A percentile compares a stretch with the other conserved stretches of the same genome.
These are phyloP conservation scores for Rhingia rostrata DNA, from an alignment of 2,888 invertebrate genomes.

Conservation along the genomic window DNA sequence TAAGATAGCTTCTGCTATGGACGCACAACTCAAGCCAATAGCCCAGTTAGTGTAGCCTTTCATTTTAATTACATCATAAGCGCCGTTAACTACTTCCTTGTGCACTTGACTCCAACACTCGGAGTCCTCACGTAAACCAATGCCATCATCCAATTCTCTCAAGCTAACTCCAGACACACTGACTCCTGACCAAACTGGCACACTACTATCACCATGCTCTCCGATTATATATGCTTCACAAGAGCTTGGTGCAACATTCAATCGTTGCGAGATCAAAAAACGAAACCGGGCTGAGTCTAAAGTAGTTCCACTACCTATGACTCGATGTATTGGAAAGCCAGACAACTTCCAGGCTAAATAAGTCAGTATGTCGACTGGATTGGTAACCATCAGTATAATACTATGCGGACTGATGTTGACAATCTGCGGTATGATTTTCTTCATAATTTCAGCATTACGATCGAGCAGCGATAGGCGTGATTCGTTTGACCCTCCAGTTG, in stretches of 20 bases:
- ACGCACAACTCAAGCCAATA: slow-evolving; percentile 89
- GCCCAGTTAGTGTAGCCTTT: slow-evolving; percentile 96
- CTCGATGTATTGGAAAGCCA: slow-evolving; percentile 90
- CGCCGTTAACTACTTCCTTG: slow-evolving; percentile 89
- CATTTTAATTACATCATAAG: slow-evolving; percentile 89
- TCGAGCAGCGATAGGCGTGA: slow-evolving; percentile 90
- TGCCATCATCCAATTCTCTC: slow-evolving; percentile 87
- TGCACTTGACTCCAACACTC: slow-evolving; percentile 90
- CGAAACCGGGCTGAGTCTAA: slow-evolving; percentile 94
- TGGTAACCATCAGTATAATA: slow-evolving; percentile 91
- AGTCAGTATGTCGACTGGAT: slow-evolving; percentile 94
- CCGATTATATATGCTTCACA: slow-evolving; percentile 95
- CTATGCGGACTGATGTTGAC: slow-evolving; percentile 89
- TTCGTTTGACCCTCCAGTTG: slow-evolving; percentile 91
- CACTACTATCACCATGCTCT: slow-evolving; percentile 93
- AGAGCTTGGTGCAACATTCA: slow-evolving; percentile 90
- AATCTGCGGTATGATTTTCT: slow-evolving; percentile 88
- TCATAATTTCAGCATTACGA: slow-evolving; percentile 92
- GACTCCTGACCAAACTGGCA: slow-evolving; percentile 95
- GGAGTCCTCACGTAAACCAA: slow-evolving; percentile 87
- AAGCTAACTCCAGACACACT: slow-evolving; percentile 92
- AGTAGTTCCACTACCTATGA: slow-evolving; percentile 95
- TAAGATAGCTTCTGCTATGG: slow-evolving; percentile 87
- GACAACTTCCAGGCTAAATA: slow-evolving; percentile 95
- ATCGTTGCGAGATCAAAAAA: slow-evolving; percentile 89